A percentile compares a stretch with the other conserved stretches of the same genome.
Conservation (phyloP, 2,888 invertebrate species). For the Meliscaeva auricollis region DNA sequence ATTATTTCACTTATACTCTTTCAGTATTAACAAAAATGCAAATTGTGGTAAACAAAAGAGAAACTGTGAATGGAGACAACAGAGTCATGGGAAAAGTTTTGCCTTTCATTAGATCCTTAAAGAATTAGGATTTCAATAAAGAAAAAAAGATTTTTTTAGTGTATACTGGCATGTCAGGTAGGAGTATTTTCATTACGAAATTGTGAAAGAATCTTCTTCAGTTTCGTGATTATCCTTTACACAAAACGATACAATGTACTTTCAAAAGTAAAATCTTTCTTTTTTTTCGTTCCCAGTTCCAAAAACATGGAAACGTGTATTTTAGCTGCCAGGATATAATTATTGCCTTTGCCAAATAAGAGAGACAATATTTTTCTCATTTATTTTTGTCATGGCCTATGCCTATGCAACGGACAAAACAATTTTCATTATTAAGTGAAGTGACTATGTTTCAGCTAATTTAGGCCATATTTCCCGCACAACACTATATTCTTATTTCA, state of each 20-base stretch:
- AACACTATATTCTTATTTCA: no score
- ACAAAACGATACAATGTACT: background rate
- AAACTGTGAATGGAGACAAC: background rate
- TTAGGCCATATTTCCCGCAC: no score
- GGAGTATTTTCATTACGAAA: background rate
- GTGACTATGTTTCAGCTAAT: no score
- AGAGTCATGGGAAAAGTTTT: background rate
- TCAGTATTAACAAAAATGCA: background rate
- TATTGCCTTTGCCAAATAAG: slow-evolving; percentile 1
- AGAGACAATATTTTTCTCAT: background rate
- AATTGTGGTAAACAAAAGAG: background rate
- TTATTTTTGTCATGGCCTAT: background rate
- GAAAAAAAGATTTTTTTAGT: background rate
- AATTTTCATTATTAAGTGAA: no score
- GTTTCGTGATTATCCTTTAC: background rate
- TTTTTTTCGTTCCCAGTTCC: background rate
- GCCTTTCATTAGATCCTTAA: background rate
- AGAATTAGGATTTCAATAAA: background rate
- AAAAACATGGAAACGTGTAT: background rate
- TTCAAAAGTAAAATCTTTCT: background rate
- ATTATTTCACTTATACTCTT: background rate
- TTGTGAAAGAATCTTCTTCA: background rate
- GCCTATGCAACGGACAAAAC: no score
- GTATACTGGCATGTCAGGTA: background rate
- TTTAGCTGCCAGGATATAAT: background rate